These are phyloP conservation scores for Phoenoteleia sp. DNA, from an alignment of 2,888 invertebrate species.

Conservation along the genomic window DNA sequence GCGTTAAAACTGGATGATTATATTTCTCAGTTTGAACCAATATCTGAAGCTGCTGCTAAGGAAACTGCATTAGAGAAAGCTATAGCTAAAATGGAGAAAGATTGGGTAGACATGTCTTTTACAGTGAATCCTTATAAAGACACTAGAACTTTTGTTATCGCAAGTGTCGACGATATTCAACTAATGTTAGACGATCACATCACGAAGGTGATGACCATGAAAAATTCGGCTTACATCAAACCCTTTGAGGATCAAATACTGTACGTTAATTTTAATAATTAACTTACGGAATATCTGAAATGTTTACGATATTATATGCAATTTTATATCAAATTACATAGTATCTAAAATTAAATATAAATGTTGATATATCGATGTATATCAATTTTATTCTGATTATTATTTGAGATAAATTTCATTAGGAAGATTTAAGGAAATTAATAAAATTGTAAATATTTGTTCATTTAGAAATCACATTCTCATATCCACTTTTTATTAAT, in stretches of 20 bases:
- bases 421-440: too few species aligned
- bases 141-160: constrained; percentile 96
- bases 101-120: constrained; percentile 95
- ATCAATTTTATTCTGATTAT: too few species aligned
- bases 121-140: constrained; percentile 93
- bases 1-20: constrained; percentile 96
- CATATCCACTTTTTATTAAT: too few species aligned
- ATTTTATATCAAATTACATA: too few species aligned
- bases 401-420: too few species aligned
- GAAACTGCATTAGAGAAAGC: constrained; percentile 97
- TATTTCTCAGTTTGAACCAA: constrained; percentile 94
- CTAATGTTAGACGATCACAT: constrained; percentile 97
- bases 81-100: constrained; percentile 95
- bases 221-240: constrained; percentile 98
- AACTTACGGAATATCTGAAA: too few species aligned
- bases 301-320: too few species aligned
- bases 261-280: constrained; percentile 87
- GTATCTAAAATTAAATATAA: too few species aligned
- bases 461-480: too few species aligned
- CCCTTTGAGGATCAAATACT: constrained; percentile 95
- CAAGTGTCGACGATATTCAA: constrained; percentile 97
- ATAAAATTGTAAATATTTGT: too few species aligned
- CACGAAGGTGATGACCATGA: constrained; percentile 98
- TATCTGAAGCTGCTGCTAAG: constrained; percentile 98
- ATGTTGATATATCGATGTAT: too few species aligned